phyloP scores from a whole-genome alignment of 2,113 vertebrate genomes.

The Pangasianodon gigas region DNA sequence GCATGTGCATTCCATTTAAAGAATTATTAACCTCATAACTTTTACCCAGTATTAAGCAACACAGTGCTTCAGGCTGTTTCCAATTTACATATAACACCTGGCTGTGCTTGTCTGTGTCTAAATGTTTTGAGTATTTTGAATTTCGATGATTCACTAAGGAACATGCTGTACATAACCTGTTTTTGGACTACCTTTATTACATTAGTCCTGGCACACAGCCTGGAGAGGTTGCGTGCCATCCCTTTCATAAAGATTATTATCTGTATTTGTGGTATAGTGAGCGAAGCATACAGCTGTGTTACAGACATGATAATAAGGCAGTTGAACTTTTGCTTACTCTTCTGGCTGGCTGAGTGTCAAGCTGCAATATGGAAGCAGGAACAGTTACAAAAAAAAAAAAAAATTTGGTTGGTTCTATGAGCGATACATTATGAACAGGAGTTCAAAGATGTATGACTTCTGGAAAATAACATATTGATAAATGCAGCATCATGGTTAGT shows the following conservation, averaged over 20 bases:
- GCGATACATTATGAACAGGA: neutral
- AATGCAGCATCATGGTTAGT: neutral
- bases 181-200: constrained; percentile 1
- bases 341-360: neutral
- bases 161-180: neutral
- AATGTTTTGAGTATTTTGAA: constrained; percentile 1
- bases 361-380: neutral
- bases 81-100: constrained; percentile 8
- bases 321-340: constrained; percentile 23
- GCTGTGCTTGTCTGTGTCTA: constrained; percentile 2
- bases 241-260: constrained; percentile 26
- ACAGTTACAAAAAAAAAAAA: too few species aligned
- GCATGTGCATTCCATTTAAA: neutral
- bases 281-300: constrained; percentile 19
- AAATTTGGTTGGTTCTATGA: neutral
- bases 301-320: constrained; percentile 31
- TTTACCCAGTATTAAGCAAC: neutral
- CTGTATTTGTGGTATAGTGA: constrained; percentile 32
- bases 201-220: constrained; percentile 12
- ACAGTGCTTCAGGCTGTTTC: neutral
- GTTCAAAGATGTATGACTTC: neutral
- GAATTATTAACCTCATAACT: neutral
- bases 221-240: constrained; percentile 23
- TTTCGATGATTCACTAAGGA: neutral
- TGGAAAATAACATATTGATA: neutral